A percentile compares a stretch with the other conserved stretches of the same genome.
Conservation (phyloP, 2,113 vertebrate genomes). For the Thunnus maccoyii region DNA sequence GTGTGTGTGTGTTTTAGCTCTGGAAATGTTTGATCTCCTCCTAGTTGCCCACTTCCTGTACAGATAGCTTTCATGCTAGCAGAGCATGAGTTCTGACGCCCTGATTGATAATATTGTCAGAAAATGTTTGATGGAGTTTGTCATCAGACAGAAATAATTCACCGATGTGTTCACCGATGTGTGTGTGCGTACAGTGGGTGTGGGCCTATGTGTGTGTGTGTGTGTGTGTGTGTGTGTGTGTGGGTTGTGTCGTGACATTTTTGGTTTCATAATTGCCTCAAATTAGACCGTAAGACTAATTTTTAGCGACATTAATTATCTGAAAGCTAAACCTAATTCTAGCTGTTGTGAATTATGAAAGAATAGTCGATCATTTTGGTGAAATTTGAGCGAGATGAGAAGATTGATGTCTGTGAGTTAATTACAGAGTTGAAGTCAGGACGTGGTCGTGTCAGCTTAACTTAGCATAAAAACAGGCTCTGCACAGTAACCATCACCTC, state of each 20-base stretch:
- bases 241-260: neutral
- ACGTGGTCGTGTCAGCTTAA: no score
- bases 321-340: no score
- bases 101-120: conserved; percentile 1
- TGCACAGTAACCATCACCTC: no score
- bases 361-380: no score
- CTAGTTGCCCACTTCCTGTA: conserved; percentile 17
- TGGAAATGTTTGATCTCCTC: conserved; percentile 26
- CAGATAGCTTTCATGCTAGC: conserved; percentile 41
- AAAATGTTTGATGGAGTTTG: neutral
- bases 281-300: neutral
- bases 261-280: no score
- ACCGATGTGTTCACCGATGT: neutral
- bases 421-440: no score
- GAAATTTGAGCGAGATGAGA: no score
- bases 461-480: no score
- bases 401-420: no score
- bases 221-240: conserved; percentile 4
- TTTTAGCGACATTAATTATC: neutral
- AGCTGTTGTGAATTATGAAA: no score
- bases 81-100: neutral
- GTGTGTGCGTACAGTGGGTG: neutral
- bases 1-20: conserved; percentile 22
- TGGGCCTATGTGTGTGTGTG: neutral
- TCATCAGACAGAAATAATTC: neutral